Conservation (phyloP, 2,888 invertebrate genomes). For the Geotrupes spiniger region DNA sequence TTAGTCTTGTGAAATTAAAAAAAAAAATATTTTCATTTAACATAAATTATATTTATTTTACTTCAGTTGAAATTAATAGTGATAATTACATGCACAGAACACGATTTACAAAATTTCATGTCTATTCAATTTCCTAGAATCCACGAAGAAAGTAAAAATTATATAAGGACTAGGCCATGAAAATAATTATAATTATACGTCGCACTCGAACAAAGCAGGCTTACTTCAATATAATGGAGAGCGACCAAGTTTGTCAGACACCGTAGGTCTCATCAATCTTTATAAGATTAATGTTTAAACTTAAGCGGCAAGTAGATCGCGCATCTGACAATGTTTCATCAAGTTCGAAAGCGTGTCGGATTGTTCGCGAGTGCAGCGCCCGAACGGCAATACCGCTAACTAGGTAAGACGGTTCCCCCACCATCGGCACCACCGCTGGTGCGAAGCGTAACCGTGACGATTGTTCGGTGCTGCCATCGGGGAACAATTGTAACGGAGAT, state of each 20-base stretch:
- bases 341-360: slow-evolving; percentile 32
- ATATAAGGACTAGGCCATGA: not conserved
- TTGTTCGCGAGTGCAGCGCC: slow-evolving; percentile 16
- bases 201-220: not conserved
- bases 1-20: too few species aligned
- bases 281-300: slow-evolving; percentile 43
- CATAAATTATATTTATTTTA: too few species aligned
- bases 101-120: too few species aligned
- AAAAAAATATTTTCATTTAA: too few species aligned
- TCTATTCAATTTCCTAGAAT: too few species aligned
- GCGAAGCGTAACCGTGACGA: slow-evolving; percentile 26
- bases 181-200: slow-evolving; percentile 3
- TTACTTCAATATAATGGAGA: not conserved
- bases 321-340: slow-evolving; percentile 38
- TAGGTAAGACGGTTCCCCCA: slow-evolving; percentile 16
- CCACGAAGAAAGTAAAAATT: too few species aligned
- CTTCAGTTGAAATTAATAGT: too few species aligned
- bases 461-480: slow-evolving; percentile 39
- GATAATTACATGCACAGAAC: too few species aligned
- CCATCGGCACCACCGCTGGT: slow-evolving; percentile 8
- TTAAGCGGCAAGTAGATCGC: slow-evolving; percentile 36
- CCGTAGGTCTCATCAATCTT: slow-evolving; percentile 39
- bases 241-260: slow-evolving; percentile 4
- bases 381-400: slow-evolving; percentile 24
- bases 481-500: slow-evolving; percentile 31